These are phyloP conservation scores for Apocrypta bakeri DNA, from an alignment of 1,140 invertebrate species.

Conservation along the genomic window DNA sequence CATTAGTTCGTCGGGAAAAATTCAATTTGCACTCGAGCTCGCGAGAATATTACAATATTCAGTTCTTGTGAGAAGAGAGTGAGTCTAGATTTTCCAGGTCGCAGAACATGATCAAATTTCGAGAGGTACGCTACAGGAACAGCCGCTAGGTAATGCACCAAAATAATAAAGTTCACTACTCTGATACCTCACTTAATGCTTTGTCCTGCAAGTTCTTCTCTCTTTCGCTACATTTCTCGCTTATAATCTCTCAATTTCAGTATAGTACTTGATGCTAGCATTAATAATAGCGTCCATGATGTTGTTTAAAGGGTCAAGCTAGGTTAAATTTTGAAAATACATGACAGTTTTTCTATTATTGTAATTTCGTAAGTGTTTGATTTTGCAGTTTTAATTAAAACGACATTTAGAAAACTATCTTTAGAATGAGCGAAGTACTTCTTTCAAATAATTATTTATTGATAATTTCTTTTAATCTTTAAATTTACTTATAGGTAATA, in stretches of 20 bases:
- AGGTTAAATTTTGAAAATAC: too few species aligned
- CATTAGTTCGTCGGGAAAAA: slow-evolving; percentile 26
- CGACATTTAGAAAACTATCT: too few species aligned
- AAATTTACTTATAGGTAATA: too few species aligned
- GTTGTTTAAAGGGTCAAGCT: too few species aligned
- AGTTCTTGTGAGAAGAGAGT: not conserved
- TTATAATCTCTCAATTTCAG: not conserved
- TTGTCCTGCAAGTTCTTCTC: not conserved
- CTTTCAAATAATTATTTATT: too few species aligned
- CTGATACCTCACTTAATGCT: not conserved
- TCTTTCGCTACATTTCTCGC: not conserved
- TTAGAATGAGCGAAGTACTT: too few species aligned
- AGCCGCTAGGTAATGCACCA: not conserved
- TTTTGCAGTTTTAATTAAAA: too few species aligned
- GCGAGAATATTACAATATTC: slow-evolving; percentile 10
- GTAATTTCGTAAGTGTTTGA: too few species aligned
- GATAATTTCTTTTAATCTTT: too few species aligned
- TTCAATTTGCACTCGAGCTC: slow-evolving; percentile 27
- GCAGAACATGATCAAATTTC: slow-evolving; percentile 5
- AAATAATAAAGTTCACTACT: slow-evolving; percentile 29
- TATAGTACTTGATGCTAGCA: not conserved
- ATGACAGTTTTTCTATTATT: too few species aligned
- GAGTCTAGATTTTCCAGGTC: not conserved
- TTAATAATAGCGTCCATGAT: not conserved
- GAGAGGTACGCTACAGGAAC: not conserved